phyloP scores from a whole-genome alignment of 92 coral and sea anemone genomes.

The Heliopora coerulea region DNA sequence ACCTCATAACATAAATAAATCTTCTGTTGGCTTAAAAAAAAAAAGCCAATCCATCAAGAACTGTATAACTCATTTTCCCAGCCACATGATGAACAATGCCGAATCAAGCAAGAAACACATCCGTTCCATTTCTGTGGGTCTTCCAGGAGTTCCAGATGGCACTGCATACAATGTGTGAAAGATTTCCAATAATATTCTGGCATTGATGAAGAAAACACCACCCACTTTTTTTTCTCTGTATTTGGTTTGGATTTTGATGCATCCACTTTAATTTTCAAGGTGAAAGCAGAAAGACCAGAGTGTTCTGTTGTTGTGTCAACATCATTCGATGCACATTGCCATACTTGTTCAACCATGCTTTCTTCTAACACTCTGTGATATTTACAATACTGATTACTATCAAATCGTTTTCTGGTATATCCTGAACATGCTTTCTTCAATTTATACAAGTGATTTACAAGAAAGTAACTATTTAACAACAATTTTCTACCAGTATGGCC shows the following conservation, averaged over 20 bases:
- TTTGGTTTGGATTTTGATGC: background rate
- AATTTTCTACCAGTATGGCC: no score
- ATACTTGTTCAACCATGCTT: background rate
- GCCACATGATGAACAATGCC: slow-evolving; percentile 41
- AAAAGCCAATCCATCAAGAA: slow-evolving; percentile 2
- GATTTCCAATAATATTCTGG: background rate
- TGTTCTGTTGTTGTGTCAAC: background rate
- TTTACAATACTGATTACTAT: background rate
- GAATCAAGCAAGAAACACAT: slow-evolving; percentile 32
- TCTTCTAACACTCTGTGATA: background rate
- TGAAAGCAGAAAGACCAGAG: background rate
- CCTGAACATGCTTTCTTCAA: background rate
- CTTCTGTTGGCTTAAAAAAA: slow-evolving; percentile 44
- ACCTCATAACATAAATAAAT: slow-evolving; percentile 43
- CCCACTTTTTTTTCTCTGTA: background rate
- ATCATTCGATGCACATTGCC: background rate
- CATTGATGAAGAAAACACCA: background rate
- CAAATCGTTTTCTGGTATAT: background rate
- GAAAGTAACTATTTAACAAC: no score
- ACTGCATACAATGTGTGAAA: slow-evolving; percentile 13
- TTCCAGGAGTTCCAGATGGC: background rate
- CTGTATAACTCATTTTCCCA: slow-evolving; percentile 21
- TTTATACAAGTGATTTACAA: background rate
- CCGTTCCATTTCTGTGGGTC: slow-evolving; percentile 34
- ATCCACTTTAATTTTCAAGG: background rate